A percentile compares a stretch with the other conserved stretches of the same genome.
Conservation (phyloP, 2,797 vertebrate genomes). For the Sciurus vulgaris region DNA sequence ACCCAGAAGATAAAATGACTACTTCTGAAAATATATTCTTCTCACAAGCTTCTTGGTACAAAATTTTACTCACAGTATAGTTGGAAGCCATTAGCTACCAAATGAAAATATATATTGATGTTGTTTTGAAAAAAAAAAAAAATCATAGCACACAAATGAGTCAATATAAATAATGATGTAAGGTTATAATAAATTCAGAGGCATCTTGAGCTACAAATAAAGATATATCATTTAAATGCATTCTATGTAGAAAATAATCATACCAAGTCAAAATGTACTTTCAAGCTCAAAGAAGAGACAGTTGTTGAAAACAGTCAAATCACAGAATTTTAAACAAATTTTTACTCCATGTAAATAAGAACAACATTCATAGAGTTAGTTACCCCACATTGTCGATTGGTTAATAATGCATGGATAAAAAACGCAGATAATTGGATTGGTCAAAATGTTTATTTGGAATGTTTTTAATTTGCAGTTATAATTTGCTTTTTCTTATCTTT, state of each 20-base stretch:
- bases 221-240: not conserved
- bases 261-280: not conserved
- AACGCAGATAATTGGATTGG: not conserved
- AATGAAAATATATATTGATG: not conserved
- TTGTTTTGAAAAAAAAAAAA: not conserved
- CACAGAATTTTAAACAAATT: not conserved
- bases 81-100: not conserved
- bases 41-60: not conserved
- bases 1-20: not conserved
- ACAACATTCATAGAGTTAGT: not conserved
- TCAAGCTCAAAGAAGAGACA: not conserved
- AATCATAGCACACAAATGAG: not conserved
- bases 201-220: not conserved
- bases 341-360: not conserved
- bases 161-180: not conserved
- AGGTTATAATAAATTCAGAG: not conserved
- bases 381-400: not conserved
- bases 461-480: not conserved
- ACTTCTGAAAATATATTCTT: not conserved
- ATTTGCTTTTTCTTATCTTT: not conserved
- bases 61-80: not conserved
- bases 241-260: not conserved
- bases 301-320: not conserved
- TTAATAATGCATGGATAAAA: conserved; percentile 3
- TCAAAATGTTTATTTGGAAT: not conserved